Evolutionary conservation across 2,888 invertebrate genomes (phyloP), one percentile per base, ranked within the genome.

Genomic region (Caenorhabditis auriculariae): DNA sequence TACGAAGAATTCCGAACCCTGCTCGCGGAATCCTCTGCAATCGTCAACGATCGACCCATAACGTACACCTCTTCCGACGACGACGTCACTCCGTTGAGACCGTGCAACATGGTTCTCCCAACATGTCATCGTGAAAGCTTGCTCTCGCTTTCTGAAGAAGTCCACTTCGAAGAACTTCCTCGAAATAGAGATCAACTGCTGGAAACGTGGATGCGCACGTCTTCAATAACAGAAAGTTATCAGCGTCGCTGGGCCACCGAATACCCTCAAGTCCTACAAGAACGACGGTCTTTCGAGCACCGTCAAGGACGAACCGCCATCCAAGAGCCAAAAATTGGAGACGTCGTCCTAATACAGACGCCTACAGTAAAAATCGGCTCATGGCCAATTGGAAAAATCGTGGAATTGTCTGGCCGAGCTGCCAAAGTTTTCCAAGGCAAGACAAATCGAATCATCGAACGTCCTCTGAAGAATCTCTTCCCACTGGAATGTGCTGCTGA

Each of bases 11-110:
- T 58, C 1, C 26, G 28, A 7, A 58, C 54, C 5, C 37, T 48
- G 1, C 27, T 48, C 26, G 27, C 21, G 9, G 28, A 49, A n/a
- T 15, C 21, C 12, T 43, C 38, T 9, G 24, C 37, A 9, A 21
- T 49, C 9, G 26, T 55, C 21, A 55, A 55, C 21, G n/a, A 7
- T 17, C 27, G 54, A 32, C 54, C 54, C 12, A 15, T 54, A 1
- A 19, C 54, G 1, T 47, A 46, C 29, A 6, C 43, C 1, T 21
- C 28, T 9, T 19, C 28, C 19, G 1, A 41, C 3, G 48, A 55
- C 17, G 37, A 48, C 19, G 23, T 55, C 6, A 4, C 17, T n/a
- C 54, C 54, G n/a, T 24, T 55, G 2, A 26, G 54, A 15, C 54
- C 54, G n/a, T 4, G 21, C 0, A 49, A 55, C 26, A 41, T 55